Base-by-base conservation (phyloP, 2,113 vertebrate species). In the Camarhynchus parvulus region DNA sequence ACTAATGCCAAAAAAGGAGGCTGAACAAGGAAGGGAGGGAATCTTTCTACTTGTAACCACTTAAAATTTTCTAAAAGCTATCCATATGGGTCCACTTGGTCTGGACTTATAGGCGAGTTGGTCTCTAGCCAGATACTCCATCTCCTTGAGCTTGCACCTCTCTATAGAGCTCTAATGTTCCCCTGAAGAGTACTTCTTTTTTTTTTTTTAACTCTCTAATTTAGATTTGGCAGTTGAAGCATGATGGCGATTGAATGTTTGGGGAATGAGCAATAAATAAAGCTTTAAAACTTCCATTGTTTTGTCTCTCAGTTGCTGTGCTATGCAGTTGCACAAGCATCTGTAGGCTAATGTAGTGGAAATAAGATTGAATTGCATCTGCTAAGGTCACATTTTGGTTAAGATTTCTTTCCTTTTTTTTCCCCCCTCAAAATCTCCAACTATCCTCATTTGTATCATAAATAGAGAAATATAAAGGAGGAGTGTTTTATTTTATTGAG, bases 231-330 rank as follows among this genome's bases (percentile, higher is more conserved):
- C 97, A 96, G 89, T 97, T 95, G 91, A 95, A 96, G 42, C 82
- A 78, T 64, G 93, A 92, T 97, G 94, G 80, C 79, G 11, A 95
- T 96, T 88, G 91, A 98, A 97, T 96, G 96, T 97, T 98, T 98
- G 94, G 95, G 96, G 97, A 96, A 94, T 13, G 46, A 97, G 84
- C 88, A 97, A 92, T 97, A 98, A 98, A 97, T 97, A 97, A 96
- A 94, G 69, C 92, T 97, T 97, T 97, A 96, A 97, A 97, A 96
- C 86, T 76, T 96, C 81, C 90, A 96, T 91, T 95, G 90, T 97
- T 98, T 95, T 96, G 86, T 97, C 91, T 97, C 87, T 96, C 70
- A 92, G 95, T 97, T 95, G 94, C 94, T 96, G 41, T 81, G 84
- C 91, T 96, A 67, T 97, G 79, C 86, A 82, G 90, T 97, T 97